Evolutionary conservation across 92 coral and sea anemone genomes (phyloP), one percentile per base, ranked within the genome.

Genomic region (Nematostella vectensis): DNA sequence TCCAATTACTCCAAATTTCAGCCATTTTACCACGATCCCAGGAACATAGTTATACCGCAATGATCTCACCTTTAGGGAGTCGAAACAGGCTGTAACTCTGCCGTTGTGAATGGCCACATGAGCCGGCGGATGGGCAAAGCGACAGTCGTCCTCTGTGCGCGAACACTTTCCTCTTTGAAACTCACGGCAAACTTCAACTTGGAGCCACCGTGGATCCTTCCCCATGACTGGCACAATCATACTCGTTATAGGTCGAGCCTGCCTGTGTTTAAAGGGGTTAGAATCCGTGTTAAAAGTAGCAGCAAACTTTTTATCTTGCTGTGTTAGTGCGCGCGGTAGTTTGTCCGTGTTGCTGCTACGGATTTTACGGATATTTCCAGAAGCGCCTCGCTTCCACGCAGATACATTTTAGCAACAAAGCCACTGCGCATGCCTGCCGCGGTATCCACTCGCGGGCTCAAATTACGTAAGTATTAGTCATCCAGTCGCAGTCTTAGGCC

Each of bases 51-150:
- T n/a, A n/a, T n/a, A n/a, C n/a, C n/a, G n/a, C n/a, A n/a, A 21
- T 15, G 60, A 28, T 38, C 31, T 36, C 82, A 91, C 98, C 98
- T 91, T 91, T 76, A 91, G 65, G 26, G 98, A 91, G 83, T 91
- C 98, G 83, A 91, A 91, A 77, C 98, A 91, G 27, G 98, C 98
- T 63, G 98, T 91, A 64, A 91, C 98, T 70, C 79, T 88, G 51
- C 98, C 98, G 69, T 78, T 91, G 55, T 91, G 96, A 33, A 91
- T 74, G 40, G 71, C 79, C 70, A 91, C 96, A 71, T 85, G 88
- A 73, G 86, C 82, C 67, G 85, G 96, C 47, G 98, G 98, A 82
- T 91, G 98, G 48, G 98, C 98, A 86, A 85, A 91, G 43, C 98
- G 87, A 55, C 98, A 91, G 74, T 91, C 98, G 42, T 88, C 83